Evolutionary conservation across 2,797 vertebrate genomes (phyloP), one percentile per base, ranked within the genome.

Genomic region (Rhinella marina): DNA sequence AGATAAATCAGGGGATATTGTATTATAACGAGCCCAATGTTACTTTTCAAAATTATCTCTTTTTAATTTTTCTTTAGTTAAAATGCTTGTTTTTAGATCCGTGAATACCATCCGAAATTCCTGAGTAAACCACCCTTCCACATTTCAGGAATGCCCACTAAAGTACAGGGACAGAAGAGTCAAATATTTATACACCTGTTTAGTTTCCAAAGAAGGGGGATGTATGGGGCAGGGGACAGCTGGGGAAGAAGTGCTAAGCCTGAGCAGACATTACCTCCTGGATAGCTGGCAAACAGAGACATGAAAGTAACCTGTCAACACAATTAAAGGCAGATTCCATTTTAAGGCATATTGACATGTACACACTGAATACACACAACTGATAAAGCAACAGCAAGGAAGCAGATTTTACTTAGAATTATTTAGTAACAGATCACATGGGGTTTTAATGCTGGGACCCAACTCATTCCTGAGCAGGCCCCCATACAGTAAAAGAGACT

Each of bases 121-220:
- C 21, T 62, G 17, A 61, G 59, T 61, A 61, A 61, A 21, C 19
- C 21, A 61, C 10, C 23, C 62, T 64, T 64, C 62, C n/a, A 11
- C 11, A 25, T 64, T 12, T 25, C 62, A n/a, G 16, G 8, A 75
- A 41, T 75, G 29, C 48, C 13, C 19, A 19, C 41, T 75, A 21
- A 75, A 4, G 41, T 23, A 50, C 52, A 54, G 32, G 73, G 23
- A 72, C 10, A 21, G 23, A 57, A n/a, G 62, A 84, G 21, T 57
- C 50, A 32, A 66, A 84, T 84, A 84, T 84, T 84, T 84, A 73
- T 73, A 27, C 82, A 73, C 66, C 82, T 73, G 66, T 73, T 66
- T 68, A 29, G 25, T 73, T 19, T 57, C 54, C 50, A 23, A 17
- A 29, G 17, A 21, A 2, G 48, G 21, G 56, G 52, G 59, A n/a